These are phyloP conservation scores for Amblyraja radiata DNA, from an alignment of 2,797 vertebrate species.

Conservation along the genomic window DNA sequence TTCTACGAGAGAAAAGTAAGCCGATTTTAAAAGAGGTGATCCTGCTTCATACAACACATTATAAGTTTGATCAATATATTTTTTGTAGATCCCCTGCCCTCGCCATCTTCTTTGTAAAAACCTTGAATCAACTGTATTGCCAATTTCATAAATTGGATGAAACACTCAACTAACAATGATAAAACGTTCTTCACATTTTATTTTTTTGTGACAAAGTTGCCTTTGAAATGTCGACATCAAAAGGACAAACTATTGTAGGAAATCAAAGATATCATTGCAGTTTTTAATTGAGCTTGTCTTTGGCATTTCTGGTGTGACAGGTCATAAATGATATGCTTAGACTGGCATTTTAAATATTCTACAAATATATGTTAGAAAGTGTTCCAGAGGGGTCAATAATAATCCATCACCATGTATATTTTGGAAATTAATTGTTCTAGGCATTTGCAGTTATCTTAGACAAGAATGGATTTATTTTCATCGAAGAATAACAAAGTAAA, in stretches of 20 bases:
- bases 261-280: background rate
- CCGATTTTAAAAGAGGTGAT: background rate
- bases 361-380: background rate
- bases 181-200: background rate
- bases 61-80: background rate
- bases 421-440: background rate
- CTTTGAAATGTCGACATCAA: background rate
- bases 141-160: background rate
- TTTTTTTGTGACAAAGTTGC: background rate
- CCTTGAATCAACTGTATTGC: background rate
- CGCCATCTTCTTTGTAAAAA: background rate
- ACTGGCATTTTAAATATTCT: background rate
- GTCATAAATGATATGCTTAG: background rate
- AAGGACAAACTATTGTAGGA: background rate
- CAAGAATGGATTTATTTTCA: background rate
- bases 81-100: background rate
- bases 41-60: background rate
- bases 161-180: background rate
- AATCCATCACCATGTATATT: background rate
- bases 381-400: background rate
- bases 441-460: background rate
- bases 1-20: background rate
- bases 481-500: background rate
- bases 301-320: background rate
- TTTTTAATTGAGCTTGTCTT: background rate